Base-by-base conservation (phyloP, 2,797 vertebrate genomes). In the Trematomus bernacchii region DNA sequence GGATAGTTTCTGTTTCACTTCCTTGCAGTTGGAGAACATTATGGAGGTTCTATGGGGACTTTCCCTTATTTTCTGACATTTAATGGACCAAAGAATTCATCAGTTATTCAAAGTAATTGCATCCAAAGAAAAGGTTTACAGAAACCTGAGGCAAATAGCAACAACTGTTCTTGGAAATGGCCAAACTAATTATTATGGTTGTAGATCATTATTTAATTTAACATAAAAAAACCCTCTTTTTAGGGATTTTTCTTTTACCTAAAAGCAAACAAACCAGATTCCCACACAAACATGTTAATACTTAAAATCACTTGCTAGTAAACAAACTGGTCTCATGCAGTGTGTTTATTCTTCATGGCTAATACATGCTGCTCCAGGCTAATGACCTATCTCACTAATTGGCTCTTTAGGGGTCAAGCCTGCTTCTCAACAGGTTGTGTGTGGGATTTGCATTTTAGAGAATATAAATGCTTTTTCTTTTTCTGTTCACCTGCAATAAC, bases 401-500 rank as follows among this genome's bases (percentile, higher is more conserved):
- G 70, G 50, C 10, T 80, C 68, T 52, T 78, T 8, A 16, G 61
- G 59, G 64, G 43, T 78, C 42, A 76, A 66, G 73, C 6, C 10
- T 47, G 18, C 58, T 48, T 2, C 30, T 33, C 19, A 44, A 1
- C 19, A 3, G 23, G 3, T 23, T 13, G 7, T 60, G 43, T 42
- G 15, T 14, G 27, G 54, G 53, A 8, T 67, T 60, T 71, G 64
- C 33, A 66, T 48, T 78, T 71, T n/a, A 53, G 4, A 37, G 1
- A 55, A 23, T 23, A 23, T 23, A 23, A 23, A 23, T 23, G 23
- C 23, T 23, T 23, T 1, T 37, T 37, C n/a, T 37, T 21, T 7
- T 44, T 4, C 16, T 44, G 16, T 70, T 60, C 30, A n/a, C 27
- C 47, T 68, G 7, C 40, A 52, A 71, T 59, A 16, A 77, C 0